Base-by-base conservation (phyloP, 2,113 vertebrate species). In the Takifugu bimaculatus region DNA sequence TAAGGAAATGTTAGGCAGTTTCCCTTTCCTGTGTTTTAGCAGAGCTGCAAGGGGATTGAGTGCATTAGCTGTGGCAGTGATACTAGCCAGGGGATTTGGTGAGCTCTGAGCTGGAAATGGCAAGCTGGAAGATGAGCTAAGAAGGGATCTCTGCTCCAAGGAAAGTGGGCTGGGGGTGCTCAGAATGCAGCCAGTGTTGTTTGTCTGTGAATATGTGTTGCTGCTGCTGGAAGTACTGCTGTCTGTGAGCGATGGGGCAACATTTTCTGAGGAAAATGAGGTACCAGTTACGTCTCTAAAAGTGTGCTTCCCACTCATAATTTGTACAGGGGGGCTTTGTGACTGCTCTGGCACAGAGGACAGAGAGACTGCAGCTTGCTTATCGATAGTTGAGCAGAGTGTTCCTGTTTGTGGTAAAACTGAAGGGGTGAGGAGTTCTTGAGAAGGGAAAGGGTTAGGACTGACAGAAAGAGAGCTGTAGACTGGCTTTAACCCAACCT, bases 101-200 rank as follows among this genome's bases (percentile, higher is more conserved):
- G 95, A 94, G 78, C 92, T 94, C 80, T 96, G 95, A 96, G 96
- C 96, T 96, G 95, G 93, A 89, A 95, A 93, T 81, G 95, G 91
- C 88, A 97, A 90, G 87, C 84, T 89, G 86, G 93, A 88, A 69
- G 93, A 83, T 3, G 93, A 86, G 82, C 89, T 83, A 64, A 94
- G 91, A 73, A 93, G 89, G 54, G 86, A 82, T 72, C 85, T 88
- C 5, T 91, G 93, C 68, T 91, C 92, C 78, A 93, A 77, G 7
- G 91, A 78, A 29, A 92, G 90, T 0, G 92, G 85, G 27, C 91
- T 91, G 2, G 93, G 78, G 75, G 93, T 88, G 51, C 80, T 92
- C 68, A 88, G 93, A 0, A 83, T 53, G 26, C 80, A 72, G 70
- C 83, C 77, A 9, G 76, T 55, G 55, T 72, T 68, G 65, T 77